Conservation (phyloP, 2,113 vertebrate species). For the Lophius piscatorius region DNA sequence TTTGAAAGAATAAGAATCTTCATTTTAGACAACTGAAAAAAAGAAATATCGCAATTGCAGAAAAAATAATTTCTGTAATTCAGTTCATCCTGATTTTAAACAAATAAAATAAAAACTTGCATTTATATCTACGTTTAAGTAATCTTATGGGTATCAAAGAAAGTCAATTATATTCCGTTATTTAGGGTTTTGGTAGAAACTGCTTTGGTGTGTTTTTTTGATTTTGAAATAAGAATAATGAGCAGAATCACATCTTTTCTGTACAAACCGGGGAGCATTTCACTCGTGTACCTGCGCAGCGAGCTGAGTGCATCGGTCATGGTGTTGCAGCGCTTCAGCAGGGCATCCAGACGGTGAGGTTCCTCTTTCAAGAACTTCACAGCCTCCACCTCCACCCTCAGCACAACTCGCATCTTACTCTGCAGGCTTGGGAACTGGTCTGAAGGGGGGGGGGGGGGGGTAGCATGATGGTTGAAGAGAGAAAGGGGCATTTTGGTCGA, state of each 20-base stretch:
- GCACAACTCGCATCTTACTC: constrained; percentile 97
- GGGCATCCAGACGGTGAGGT: constrained; percentile 91
- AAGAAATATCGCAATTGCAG: no score
- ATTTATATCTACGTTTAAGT: no score
- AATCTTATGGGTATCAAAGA: no score
- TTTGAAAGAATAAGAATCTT: no score
- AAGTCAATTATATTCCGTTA: no score
- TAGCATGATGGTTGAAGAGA: background rate
- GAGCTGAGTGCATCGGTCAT: constrained; percentile 85
- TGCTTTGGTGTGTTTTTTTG: no score
- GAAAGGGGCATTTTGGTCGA: constrained; percentile 7
- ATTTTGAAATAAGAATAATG: no score
- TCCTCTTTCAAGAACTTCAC: constrained; percentile 99
- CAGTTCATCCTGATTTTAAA: no score
- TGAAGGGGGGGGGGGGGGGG: constrained; percentile 49
- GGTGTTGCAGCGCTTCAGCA: constrained; percentile 93
- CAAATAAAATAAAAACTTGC: no score
- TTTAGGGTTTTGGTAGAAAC: no score
- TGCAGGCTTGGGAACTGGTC: constrained; percentile 97
- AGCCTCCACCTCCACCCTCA: constrained; percentile 95
- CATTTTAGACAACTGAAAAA: no score
- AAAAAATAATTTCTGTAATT: no score
- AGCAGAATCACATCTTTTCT: background rate
- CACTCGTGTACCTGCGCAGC: constrained; percentile 74
- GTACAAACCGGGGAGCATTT: constrained; percentile 5